These are phyloP conservation scores for Ectobius pallidus DNA, from an alignment of 2,888 invertebrate genomes.

Conservation along the genomic window DNA sequence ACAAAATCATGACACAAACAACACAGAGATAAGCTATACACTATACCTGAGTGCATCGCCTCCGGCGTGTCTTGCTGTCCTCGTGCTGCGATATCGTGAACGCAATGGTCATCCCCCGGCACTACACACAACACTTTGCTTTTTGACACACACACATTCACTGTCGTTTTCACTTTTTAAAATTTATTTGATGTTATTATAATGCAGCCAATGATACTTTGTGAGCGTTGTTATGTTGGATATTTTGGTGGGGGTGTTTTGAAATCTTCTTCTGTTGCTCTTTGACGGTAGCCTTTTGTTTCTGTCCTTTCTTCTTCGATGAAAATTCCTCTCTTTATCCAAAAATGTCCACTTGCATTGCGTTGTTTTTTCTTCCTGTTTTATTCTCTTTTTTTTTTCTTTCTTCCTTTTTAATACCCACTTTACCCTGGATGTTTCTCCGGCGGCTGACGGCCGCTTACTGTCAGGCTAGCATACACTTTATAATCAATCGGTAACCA, in stretches of 20 bases:
- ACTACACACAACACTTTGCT: too few relatives aligned
- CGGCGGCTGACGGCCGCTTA: conserved; percentile 38
- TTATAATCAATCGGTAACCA: conserved; percentile 44
- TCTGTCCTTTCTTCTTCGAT: background rate
- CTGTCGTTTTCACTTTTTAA: too few relatives aligned
- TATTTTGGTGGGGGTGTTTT: too few relatives aligned
- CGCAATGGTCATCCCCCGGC: background rate
- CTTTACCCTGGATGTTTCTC: conserved; percentile 33
- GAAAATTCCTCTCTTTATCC: too few relatives aligned
- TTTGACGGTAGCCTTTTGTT: too few relatives aligned
- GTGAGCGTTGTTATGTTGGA: too few relatives aligned
- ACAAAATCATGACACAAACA: too few relatives aligned
- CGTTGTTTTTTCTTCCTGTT: background rate
- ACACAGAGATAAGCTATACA: too few relatives aligned
- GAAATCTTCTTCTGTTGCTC: too few relatives aligned
- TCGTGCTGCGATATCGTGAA: background rate
- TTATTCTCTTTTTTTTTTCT: background rate
- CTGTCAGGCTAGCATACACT: conserved; percentile 43
- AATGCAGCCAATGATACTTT: too few relatives aligned
- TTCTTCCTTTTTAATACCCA: conserved; percentile 6
- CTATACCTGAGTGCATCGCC: conserved; percentile 38
- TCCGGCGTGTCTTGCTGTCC: background rate
- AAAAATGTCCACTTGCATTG: background rate
- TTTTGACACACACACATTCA: too few relatives aligned
- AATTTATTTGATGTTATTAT: too few relatives aligned